phyloP scores from a whole-genome alignment of 2,113 vertebrate genomes.

The Syrrhaptes paradoxus region DNA sequence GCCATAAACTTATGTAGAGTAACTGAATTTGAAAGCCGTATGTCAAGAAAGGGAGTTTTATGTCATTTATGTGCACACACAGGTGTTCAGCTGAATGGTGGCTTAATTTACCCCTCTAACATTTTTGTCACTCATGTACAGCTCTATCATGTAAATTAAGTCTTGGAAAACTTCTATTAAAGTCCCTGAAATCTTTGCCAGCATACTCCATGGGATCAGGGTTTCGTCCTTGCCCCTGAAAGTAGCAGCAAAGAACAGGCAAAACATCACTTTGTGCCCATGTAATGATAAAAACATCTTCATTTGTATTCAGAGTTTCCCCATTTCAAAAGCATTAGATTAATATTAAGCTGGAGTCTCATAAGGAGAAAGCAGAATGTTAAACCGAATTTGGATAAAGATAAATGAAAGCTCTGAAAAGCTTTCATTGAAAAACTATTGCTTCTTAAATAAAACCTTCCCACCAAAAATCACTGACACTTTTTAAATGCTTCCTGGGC shows the following conservation, averaged over 20 bases:
- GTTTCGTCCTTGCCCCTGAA: not conserved
- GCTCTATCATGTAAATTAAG: not conserved
- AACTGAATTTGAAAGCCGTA: slow-evolving; percentile 4
- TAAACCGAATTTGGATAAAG: not conserved
- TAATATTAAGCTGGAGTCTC: not conserved
- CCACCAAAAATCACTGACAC: not conserved
- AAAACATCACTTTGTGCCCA: not conserved
- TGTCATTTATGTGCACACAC: not conserved
- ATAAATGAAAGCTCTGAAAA: not conserved
- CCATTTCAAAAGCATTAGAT: not conserved
- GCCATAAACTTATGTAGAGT: not conserved
- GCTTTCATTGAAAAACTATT: not conserved
- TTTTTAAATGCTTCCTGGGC: slow-evolving; percentile 21
- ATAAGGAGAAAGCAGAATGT: not conserved
- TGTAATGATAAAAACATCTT: not conserved
- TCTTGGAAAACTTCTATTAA: not conserved
- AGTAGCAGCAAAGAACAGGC: not conserved
- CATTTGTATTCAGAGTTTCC: not conserved
- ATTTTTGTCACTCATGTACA: not conserved
- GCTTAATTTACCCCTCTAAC: not conserved
- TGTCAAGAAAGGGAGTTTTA: not conserved
- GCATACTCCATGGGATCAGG: not conserved
- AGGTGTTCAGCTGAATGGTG: not conserved
- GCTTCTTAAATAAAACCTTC: not conserved
- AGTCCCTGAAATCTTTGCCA: not conserved